Percentiles rank a stretch among this genome's conserved stretches.
These are phyloP conservation scores for Dendronephthya gigantea DNA, from an alignment of 64 coral and sea anemone genomes.

Conservation along the genomic window DNA sequence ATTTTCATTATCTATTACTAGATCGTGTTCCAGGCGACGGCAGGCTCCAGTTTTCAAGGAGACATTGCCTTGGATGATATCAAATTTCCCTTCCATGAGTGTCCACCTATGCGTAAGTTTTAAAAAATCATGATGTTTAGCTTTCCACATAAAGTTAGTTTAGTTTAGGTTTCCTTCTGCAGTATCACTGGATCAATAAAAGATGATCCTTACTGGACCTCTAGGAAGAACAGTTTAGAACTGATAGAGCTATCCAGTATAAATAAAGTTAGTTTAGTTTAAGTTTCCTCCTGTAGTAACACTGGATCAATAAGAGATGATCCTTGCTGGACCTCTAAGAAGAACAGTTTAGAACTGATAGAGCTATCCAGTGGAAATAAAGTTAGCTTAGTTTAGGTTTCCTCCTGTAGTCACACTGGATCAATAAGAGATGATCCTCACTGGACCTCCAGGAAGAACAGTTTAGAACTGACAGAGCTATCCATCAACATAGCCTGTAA, in stretches of 20 bases:
- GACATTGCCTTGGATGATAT: conserved; percentile 53
- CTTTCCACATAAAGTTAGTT: background rate
- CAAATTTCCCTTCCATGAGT: conserved; percentile 23
- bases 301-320: too few species aligned
- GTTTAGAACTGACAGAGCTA: too few species aligned
- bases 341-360: too few species aligned
- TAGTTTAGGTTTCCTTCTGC: too few species aligned
- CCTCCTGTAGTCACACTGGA: too few species aligned
- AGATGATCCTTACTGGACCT: background rate
- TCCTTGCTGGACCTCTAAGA: too few species aligned
- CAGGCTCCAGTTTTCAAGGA: conserved; percentile 36
- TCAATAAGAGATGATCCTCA: background rate
- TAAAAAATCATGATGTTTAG: background rate
- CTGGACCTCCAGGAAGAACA: background rate
- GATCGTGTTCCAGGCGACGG: conserved; percentile 38
- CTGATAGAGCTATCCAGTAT: too few species aligned
- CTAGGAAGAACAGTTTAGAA: background rate
- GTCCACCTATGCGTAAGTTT: conserved; percentile 34
- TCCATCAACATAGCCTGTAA: background rate
- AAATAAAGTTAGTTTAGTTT: too few species aligned
- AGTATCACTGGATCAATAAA: too few species aligned
- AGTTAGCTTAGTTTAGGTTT: background rate
- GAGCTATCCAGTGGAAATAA: too few species aligned
- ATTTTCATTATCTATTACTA: background rate
- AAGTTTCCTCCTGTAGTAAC: too few species aligned